Base-by-base conservation (phyloP, 2,113 vertebrate genomes). In the Dendrocopos noguchii region DNA sequence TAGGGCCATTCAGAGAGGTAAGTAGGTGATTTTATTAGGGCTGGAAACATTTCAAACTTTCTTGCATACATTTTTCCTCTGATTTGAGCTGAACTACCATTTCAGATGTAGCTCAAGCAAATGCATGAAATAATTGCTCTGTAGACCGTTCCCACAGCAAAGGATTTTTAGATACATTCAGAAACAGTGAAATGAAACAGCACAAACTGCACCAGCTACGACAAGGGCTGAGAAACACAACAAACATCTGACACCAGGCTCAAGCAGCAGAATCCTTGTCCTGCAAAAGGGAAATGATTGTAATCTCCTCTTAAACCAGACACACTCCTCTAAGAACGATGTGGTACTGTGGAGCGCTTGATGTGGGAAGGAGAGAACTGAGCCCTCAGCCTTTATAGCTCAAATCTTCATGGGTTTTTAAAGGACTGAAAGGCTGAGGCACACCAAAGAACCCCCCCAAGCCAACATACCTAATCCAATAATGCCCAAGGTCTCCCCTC, bases 401-500 rank as follows among this genome's bases (percentile, higher is more conserved):
- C 33, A 61, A 67, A 39, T 25, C 33, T 56, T 60, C 22, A 0
- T 12, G 1, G 4, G 13, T 20, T 59, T 71, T 12, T 29, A 57
- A 34, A 71, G 20, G 52, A 60, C 13, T 0, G 3, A 8, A 28
- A 53, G 50, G 16, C 0, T 25, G 50, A 52, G 22, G 12, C 4
- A 8, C 27, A 55, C 53, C 27, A 55, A 55, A 28, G 24, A 22
- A 52, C 13, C 22, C 50, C 50, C 1, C 2, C 3, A 21, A 27
- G 21, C 3, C 12, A 68, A 93, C 98, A 6, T 93, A 98, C 98
- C 98, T 55, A 99, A 96, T 53, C 99, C 99, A 42, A 99, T 99
- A 95, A 99, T 99, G 95, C 99, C 99, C 96, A 99, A 96, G 5
- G 99, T 99, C 96, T 99, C 99, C 91, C 99, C 99, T 55, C 99